Base-by-base conservation (phyloP, 2,797 vertebrate species). In the Enteromius anoplus region DNA sequence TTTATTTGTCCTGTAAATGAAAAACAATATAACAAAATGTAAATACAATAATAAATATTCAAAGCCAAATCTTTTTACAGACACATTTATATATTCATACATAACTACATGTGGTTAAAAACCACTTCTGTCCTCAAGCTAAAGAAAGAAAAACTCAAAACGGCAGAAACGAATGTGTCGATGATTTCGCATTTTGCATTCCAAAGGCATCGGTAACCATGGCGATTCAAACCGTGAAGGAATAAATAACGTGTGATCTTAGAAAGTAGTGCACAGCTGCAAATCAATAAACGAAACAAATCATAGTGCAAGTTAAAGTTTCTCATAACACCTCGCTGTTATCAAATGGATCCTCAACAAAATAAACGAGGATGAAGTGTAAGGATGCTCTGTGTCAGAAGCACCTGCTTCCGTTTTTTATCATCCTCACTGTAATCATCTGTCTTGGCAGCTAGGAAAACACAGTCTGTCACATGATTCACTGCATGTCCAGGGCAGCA, bases 21-120 rank as follows among this genome's bases (percentile, higher is more conserved):
- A 91, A 90, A 90, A 90, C 85, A 78, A 92, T 92, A 90, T 94
- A 94, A 94, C 92, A 95, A 94, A 94, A 92, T 94, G 93, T 94
- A 94, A 96, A 96, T 96, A 95, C 96, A 96, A 95, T 97, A 96
- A 98, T 96, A 98, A 97, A 97, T 97, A 98, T 96, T 94, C 93
- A 94, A 95, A 97, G 96, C 90, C 93, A 92, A 90, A 89, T 92
- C 60, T 93, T 92, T 93, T 95, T 96, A 97, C 95, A 97, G 93
- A 95, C 92, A 95, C 92, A 95, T 91, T 89, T 84, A 89, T 88
- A 92, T 88, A 91, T 89, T 90, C 89, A 88, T 78, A 90, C 86
- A 92, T 87, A 91, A 88, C 90, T 92, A 91, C 89, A 93, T 29
- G 93, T 93, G 92, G 92, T 94, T 64, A 94, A 94, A 95, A 94